Conservation (phyloP, 2,797 vertebrate genomes). For the Lagodon rhomboides region DNA sequence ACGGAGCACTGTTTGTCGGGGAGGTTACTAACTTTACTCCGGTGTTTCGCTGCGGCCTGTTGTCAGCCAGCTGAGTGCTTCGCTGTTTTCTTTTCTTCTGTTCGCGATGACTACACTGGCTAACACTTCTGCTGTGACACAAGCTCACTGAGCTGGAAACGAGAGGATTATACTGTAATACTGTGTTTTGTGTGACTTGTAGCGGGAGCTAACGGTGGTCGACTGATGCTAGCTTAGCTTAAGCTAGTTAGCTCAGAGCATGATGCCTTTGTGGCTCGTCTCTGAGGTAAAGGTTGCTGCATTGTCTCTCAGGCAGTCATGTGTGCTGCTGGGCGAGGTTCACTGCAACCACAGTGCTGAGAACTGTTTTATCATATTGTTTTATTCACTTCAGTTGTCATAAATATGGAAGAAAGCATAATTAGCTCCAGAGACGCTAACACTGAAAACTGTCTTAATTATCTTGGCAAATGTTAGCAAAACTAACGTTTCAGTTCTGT, state of each 20-base stretch:
- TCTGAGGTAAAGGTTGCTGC: not conserved
- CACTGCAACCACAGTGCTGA: too few relatives aligned
- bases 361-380: not conserved
- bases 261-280: not conserved
- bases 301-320: not conserved
- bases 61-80: fast-evolving
- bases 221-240: slow-evolving; percentile 18
- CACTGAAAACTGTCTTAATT: not conserved
- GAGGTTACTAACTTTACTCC: not conserved
- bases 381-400: too few relatives aligned
- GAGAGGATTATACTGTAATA: not conserved
- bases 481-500: not conserved
- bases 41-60: slow-evolving; percentile 44
- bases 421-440: not conserved
- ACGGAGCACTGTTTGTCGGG: fast-evolving
- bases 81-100: not conserved
- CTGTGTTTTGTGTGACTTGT: not conserved
- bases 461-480: not conserved
- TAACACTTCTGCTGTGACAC: fast-evolving
- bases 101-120: not conserved
- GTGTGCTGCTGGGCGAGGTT: too few relatives aligned
- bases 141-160: not conserved
- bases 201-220: not conserved
- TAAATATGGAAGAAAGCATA: not conserved
- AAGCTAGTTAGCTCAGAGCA: not conserved